phyloP scores from a whole-genome alignment of 2,113 vertebrate species.

The Delphinapterus leucas region DNA sequence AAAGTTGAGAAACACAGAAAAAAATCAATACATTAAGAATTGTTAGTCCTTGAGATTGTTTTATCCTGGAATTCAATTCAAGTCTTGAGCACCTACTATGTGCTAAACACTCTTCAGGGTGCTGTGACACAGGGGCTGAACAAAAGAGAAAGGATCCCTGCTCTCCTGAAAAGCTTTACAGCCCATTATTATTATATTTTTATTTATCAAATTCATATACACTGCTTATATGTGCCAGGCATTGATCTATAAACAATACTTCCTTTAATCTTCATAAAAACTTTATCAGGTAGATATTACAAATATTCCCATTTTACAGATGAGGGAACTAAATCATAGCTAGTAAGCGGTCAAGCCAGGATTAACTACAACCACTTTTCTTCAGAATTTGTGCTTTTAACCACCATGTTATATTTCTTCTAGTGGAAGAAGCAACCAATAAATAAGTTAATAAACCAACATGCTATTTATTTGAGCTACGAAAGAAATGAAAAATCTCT shows the following conservation, averaged over 20 bases:
- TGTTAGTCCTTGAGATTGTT: not conserved
- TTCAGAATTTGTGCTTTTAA: not conserved
- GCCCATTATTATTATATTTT: not conserved
- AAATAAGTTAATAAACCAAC: not conserved
- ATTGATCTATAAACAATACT: not conserved
- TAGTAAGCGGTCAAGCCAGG: not conserved
- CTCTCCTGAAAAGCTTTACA: not conserved
- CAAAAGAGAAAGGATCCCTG: not conserved
- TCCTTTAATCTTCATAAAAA: not conserved
- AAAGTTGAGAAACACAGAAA: not conserved
- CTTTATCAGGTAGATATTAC: not conserved
- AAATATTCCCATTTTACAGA: not conserved
- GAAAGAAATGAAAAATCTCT: not conserved
- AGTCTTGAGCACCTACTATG: not conserved
- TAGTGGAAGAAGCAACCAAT: not conserved
- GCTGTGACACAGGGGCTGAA: not conserved
- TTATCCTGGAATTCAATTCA: not conserved
- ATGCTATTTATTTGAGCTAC: not conserved
- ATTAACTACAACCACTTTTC: not conserved
- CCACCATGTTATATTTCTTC: not conserved
- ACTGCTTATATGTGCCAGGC: not conserved
- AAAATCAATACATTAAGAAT: not conserved
- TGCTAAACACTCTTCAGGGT: not conserved
- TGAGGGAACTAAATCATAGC: not conserved
- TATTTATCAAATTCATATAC: not conserved